Conservation (phyloP, 2,113 vertebrate species). For the Tetrao urogallus region DNA sequence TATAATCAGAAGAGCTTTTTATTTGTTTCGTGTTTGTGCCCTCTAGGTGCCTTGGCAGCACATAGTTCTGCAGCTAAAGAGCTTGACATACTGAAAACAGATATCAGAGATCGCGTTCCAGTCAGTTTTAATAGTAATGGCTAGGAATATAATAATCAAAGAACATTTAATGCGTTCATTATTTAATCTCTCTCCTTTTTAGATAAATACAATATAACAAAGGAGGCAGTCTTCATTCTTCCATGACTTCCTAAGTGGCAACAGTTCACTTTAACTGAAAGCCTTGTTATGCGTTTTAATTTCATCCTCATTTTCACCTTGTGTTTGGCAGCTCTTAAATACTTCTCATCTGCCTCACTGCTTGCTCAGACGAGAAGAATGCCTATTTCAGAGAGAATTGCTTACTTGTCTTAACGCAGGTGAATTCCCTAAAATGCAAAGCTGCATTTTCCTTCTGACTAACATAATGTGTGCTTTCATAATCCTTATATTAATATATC, state of each 20-base stretch:
- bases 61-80: not conserved
- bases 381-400: not conserved
- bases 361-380: not conserved
- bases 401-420: not conserved
- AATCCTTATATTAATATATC: not conserved
- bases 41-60: slow-evolving; percentile 66
- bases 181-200: slow-evolving; percentile 24
- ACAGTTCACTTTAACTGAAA: not conserved
- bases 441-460: not conserved
- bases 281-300: slow-evolving; percentile 36
- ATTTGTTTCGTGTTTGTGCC: slow-evolving; percentile 71
- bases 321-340: not conserved
- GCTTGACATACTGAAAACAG: slow-evolving; percentile 30
- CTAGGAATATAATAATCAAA: slow-evolving; percentile 25
- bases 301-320: slow-evolving; percentile 21
- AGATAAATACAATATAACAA: slow-evolving; percentile 8
- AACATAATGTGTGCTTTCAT: not conserved
- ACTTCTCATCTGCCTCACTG: not conserved
- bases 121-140: slow-evolving; percentile 35
- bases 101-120: slow-evolving; percentile 28
- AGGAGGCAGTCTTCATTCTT: slow-evolving; percentile 26
- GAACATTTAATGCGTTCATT: slow-evolving; percentile 22
- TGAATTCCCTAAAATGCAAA: not conserved
- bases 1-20: slow-evolving; percentile 71
- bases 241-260: not conserved